Base-by-base conservation (phyloP, 1,140 invertebrate species). In the Drosophila triauraria region DNA sequence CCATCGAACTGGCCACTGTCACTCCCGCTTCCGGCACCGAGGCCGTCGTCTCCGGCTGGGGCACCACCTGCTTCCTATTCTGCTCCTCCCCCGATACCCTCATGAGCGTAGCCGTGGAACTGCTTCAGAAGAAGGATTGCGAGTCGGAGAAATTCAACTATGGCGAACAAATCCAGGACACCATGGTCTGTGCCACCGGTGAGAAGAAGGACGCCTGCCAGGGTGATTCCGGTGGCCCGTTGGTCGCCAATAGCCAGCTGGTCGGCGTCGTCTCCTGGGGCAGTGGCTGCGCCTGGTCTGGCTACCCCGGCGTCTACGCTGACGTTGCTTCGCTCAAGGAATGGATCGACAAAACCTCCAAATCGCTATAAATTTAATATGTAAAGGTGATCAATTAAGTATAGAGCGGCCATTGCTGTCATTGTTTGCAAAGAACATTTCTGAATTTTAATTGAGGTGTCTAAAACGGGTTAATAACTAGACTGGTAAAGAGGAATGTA, bases 231-330 rank as follows among this genome's bases (percentile, higher is more conserved):
- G 93, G 93, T 50, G 93, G 93, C 40, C 93, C 93, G 13, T 40
- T 94, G 65, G 91, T 91, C 9, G 64, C 81, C 30, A 54, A 91
- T 30, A 71, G 76, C 17, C 30, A 93, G 54, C 85, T 95, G 7
- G 92, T 93, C 5, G 96, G 96, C 23, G 85, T 96, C 10, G 94
- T 95, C 0, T 96, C 95, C 1, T 96, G 95, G 95, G 96, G 96
- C 5, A 94, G 94, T 12, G 95, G 95, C 0, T 96, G 96, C 64
- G 96, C 94, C 13, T 93, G 93, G 40, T 80, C 91, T 2, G 93
- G 92, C 6, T 94, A 95, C 67, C 96, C 96, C 0, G 96, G 96
- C 2, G 95, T 96, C 15, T 96, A 96, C 81, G 95, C 95, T 0
- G 94, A 95, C 46, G 94, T 96, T 13, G 93, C 94, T 2, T 76